A percentile compares a stretch with the other conserved stretches of the same genome.
phyloP scores from a whole-genome alignment of 2,888 invertebrate genomes.

The Tyria jacobaeae region DNA sequence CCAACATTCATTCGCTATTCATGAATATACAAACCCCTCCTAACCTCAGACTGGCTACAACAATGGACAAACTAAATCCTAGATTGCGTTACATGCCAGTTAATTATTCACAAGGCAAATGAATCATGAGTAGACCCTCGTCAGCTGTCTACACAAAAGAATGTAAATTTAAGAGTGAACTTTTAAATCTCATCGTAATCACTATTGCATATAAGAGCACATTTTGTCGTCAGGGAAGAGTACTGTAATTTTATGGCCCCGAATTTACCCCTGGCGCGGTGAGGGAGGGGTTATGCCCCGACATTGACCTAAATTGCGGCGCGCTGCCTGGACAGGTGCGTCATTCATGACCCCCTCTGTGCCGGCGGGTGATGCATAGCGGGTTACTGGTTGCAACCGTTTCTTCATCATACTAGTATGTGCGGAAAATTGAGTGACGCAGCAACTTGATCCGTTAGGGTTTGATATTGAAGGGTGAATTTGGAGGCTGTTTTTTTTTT shows the following conservation, averaged over 20 bases:
- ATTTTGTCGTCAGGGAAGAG: slow-evolving; percentile 44
- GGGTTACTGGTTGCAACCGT: slow-evolving; percentile 43
- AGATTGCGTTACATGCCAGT: background rate
- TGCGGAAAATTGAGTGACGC: slow-evolving; percentile 43
- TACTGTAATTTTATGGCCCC: slow-evolving; percentile 33
- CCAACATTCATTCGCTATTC: background rate
- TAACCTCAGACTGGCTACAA: background rate
- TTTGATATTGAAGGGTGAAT: background rate
- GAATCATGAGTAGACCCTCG: slow-evolving; percentile 5
- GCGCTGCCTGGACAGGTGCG: slow-evolving; percentile 64
- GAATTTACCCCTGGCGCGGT: slow-evolving; percentile 9
- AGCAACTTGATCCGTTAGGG: background rate
- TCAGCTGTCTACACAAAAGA: slow-evolving; percentile 16
- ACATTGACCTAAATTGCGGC: slow-evolving; percentile 74
- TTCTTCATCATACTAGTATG: slow-evolving; percentile 47
- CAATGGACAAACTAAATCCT: background rate
- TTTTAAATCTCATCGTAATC: slow-evolving; percentile 54
- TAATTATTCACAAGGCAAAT: slow-evolving; percentile 11
- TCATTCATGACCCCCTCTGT: slow-evolving; percentile 64
- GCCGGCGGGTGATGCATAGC: slow-evolving; percentile 12
- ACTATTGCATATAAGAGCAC: slow-evolving; percentile 55
- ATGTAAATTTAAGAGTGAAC: slow-evolving; percentile 53
- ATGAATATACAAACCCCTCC: background rate
- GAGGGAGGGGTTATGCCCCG: slow-evolving; percentile 53
- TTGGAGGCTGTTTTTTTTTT: background rate